Evolutionary conservation across 2,888 invertebrate genomes (phyloP).

Genomic region (Gryllus longicercus): DNA sequence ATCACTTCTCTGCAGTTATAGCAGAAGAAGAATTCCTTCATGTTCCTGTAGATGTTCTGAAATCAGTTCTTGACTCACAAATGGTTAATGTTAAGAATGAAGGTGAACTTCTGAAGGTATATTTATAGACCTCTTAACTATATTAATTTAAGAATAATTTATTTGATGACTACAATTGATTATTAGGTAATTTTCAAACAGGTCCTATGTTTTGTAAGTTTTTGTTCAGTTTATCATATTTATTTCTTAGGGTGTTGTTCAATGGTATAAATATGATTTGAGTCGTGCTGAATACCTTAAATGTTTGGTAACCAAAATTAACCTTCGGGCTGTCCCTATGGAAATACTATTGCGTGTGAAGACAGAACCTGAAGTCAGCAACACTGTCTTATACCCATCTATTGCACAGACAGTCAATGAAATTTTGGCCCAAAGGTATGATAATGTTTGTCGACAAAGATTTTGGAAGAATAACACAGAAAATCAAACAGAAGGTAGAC

Average conservation of each 20-base stretch:
- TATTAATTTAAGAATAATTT: no score
- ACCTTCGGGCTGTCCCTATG: constrained; percentile 40
- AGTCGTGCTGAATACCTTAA: not conserved
- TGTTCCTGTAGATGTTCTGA: constrained; percentile 39
- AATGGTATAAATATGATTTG: constrained; percentile 40
- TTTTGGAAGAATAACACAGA: constrained; percentile 20
- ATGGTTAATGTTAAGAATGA: constrained; percentile 41
- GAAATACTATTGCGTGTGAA: constrained; percentile 40
- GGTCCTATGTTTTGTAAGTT: no score
- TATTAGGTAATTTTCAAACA: no score
- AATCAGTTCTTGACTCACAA: constrained; percentile 39
- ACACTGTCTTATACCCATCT: constrained; percentile 23
- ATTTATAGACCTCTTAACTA: not conserved
- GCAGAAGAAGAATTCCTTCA: constrained; percentile 42
- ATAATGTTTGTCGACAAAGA: constrained; percentile 25
- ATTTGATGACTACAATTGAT: no score
- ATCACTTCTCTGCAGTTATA: constrained; percentile 41
- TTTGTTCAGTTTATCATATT: not conserved
- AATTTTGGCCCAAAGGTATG: constrained; percentile 34
- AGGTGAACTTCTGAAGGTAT: constrained; percentile 41
- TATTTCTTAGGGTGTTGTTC: constrained; percentile 39
- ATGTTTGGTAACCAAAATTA: constrained; percentile 38
- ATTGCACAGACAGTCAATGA: constrained; percentile 32
- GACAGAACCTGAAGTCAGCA: constrained; percentile 38
- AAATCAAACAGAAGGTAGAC: constrained; percentile 29